Conservation (phyloP, 1,140 invertebrate species). For the Papilio helenus region DNA sequence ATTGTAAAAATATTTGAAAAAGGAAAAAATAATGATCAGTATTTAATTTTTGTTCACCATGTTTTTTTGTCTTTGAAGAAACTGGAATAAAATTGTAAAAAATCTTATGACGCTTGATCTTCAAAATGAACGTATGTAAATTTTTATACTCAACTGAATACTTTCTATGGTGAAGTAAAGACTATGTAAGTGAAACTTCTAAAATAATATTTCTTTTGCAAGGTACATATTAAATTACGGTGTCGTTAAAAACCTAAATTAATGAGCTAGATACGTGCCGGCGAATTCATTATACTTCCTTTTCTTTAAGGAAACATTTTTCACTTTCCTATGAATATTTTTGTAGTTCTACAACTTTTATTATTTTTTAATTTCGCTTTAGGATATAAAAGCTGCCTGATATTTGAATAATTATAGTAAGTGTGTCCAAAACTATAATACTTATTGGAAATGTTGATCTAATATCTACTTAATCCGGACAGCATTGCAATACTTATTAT, state of each 20-base stretch:
- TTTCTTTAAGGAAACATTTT: constrained; percentile 19
- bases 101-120: not conserved
- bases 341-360: not conserved
- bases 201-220: constrained; percentile 13
- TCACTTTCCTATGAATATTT: constrained; percentile 13
- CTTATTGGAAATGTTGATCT: not conserved
- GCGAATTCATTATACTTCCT: constrained; percentile 20
- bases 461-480: too few relatives aligned
- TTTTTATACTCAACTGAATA: too few relatives aligned
- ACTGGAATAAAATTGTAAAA: not conserved
- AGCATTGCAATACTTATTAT: too few relatives aligned
- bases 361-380: not conserved
- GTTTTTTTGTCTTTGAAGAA: not conserved
- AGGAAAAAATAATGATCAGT: too few relatives aligned
- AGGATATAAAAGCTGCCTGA: not conserved
- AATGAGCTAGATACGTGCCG: constrained; percentile 22
- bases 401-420: not conserved
- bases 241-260: constrained; percentile 14
- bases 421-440: too few relatives aligned
- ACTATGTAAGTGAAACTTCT: not conserved
- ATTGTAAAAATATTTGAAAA: too few relatives aligned
- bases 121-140: too few relatives aligned
- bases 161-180: not conserved
- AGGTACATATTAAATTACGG: constrained; percentile 3
- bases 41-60: too few relatives aligned